Evolutionary conservation across 2,888 invertebrate genomes (phyloP).

Genomic region (Ditula angustiorana): DNA sequence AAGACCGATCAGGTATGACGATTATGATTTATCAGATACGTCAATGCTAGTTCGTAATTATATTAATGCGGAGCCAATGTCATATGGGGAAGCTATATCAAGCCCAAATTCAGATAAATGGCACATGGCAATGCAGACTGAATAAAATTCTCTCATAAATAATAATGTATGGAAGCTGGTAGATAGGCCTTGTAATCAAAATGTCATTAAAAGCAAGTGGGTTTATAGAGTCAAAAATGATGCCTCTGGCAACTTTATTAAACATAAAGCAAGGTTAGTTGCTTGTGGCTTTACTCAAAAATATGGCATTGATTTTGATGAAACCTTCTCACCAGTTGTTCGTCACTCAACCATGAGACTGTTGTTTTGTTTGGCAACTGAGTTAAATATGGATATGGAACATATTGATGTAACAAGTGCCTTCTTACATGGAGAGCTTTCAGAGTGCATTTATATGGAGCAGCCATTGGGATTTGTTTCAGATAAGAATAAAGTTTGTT

Average conservation of each 20-base stretch:
- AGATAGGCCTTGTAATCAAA: not conserved
- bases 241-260: not conserved
- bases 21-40: no score
- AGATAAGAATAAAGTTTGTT: not conserved
- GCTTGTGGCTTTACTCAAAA: not conserved
- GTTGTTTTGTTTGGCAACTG: not conserved
- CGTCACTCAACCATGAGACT: not conserved
- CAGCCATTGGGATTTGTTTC: not conserved
- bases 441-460: not conserved
- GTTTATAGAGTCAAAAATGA: not conserved
- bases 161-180: conserved; percentile 3
- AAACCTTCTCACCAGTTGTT: not conserved
- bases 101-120: not conserved
- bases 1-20: no score
- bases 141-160: not conserved
- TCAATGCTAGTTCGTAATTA: no score
- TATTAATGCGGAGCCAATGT: no score
- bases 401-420: not conserved
- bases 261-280: not conserved
- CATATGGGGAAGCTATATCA: no score
- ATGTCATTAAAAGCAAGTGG: not conserved
- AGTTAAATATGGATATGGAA: not conserved
- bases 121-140: not conserved
- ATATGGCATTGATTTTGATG: not conserved
- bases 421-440: not conserved